phyloP scores from a whole-genome alignment of 1,140 invertebrate genomes.

The Ostrea denselamellosa region DNA sequence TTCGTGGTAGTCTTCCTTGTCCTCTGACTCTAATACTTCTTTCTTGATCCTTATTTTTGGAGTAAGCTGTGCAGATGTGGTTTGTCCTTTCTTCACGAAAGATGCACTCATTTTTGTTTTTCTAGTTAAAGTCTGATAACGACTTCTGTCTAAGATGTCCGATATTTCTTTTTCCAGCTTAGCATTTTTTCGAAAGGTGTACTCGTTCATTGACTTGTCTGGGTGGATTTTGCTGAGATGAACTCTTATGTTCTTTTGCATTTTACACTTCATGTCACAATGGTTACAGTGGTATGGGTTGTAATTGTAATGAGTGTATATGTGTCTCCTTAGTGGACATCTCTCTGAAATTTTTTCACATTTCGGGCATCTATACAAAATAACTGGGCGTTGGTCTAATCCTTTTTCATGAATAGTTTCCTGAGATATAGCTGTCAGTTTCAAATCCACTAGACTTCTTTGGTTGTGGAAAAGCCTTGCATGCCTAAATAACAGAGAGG shows the following conservation, averaged over 20 bases:
- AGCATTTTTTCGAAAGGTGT: conserved; percentile 18
- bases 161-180: conserved; percentile 48
- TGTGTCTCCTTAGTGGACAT: conserved; percentile 28
- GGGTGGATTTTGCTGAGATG: conserved; percentile 45
- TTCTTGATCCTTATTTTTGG: not conserved
- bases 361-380: conserved; percentile 47
- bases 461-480: conserved; percentile 15
- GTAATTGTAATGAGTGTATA: conserved; percentile 48
- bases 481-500: conserved; percentile 2
- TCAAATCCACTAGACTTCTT: not conserved
- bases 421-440: not conserved
- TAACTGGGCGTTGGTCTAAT: not conserved
- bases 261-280: conserved; percentile 46
- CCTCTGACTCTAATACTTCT: not conserved
- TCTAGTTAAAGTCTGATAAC: conserved; percentile 22
- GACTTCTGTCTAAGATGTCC: not conserved
- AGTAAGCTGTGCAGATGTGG: not conserved
- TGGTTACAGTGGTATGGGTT: conserved; percentile 47
- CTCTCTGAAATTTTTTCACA: conserved; percentile 41
- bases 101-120: not conserved
- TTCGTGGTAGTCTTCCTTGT: not conserved
- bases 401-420: not conserved
- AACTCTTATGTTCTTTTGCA: conserved; percentile 35
- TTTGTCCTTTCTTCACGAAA: not conserved
- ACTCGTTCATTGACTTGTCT: not conserved